Evolutionary conservation across 1,140 invertebrate genomes (phyloP), one percentile per base, ranked within the genome.

Genomic region (Zaprionus ornatus): DNA sequence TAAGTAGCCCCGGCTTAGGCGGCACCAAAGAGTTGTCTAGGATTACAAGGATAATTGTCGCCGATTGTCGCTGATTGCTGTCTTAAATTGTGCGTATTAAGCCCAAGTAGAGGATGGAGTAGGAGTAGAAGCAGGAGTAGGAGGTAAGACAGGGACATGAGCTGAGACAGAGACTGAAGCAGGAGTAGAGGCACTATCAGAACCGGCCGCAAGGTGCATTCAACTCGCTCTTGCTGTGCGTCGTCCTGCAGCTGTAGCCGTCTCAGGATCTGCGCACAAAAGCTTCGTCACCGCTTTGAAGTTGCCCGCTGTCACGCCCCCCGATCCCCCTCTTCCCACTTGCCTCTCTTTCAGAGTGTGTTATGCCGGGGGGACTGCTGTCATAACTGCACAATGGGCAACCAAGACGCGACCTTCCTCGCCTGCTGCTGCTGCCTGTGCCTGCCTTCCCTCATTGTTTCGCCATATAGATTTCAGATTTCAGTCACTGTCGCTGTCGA

Each of bases 361-460:
- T 17, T 37, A 12, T 52, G 6, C 23, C 32, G 29, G 84, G 80
- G 84, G 84, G 84, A 87, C 84, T 80, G 84, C 80, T 87, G 84
- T 87, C 84, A 87, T 87, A 87, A 87, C 84, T 87, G 71, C 84
- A 87, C 84, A 87, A 87, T 83, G 80, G 80, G 56, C 67, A 71
- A 55, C 48, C 59, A 54, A 25, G 61, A 56, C 59, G 23, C 23
- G 48, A 80, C 80, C 79, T 84, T 72, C 81, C 72, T 50, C 66
- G 59, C 63, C 37, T 64, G 21, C 60, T 65, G 63, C 37, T 64
- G 21, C 60, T 65, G 63, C 17, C 55, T 59, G 59, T 62, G 19
- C 23, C 52, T 69, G 25, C 32, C 40, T 54, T 66, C 57, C 50
- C 21, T 42, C 45, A 15, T 63, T 56, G 64, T 72, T 42, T 70